Evolutionary conservation across 2,797 vertebrate genomes (phyloP).

Genomic region (Enteromius anoplus): DNA sequence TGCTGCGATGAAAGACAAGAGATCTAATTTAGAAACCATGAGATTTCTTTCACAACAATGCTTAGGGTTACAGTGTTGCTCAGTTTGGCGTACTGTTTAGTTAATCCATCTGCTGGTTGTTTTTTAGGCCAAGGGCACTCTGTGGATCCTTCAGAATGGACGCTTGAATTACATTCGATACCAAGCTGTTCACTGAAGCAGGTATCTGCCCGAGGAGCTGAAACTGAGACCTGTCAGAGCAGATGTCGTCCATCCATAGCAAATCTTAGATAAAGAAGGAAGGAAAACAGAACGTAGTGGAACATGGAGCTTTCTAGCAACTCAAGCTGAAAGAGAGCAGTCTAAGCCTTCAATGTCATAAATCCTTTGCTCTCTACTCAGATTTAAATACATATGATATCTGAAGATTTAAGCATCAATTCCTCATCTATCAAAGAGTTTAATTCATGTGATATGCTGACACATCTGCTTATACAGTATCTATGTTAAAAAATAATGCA

Average conservation of each 20-base stretch:
- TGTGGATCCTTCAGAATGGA: constrained; percentile 33
- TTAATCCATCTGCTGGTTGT: constrained; percentile 40
- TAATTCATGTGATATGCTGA: neutral
- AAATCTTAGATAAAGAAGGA: constrained; percentile 45
- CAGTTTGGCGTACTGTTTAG: constrained; percentile 27
- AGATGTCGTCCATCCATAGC: constrained; percentile 24
- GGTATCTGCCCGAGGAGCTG: constrained; percentile 45
- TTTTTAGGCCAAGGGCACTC: constrained; percentile 30
- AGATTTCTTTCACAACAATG: neutral
- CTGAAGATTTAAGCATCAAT: neutral
- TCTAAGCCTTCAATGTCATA: constrained; percentile 14
- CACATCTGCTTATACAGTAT: neutral
- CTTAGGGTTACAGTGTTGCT: constrained; percentile 20
- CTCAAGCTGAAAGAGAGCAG: constrained; percentile 31
- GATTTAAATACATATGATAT: constrained; percentile 22
- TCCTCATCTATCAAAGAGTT: neutral
- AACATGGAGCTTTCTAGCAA: constrained; percentile 22
- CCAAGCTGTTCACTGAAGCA: constrained; percentile 48
- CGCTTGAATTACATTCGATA: constrained; percentile 40
- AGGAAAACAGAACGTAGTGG: constrained; percentile 26
- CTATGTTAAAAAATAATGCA: neutral
- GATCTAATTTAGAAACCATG: constrained; percentile 36
- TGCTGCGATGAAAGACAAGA: constrained; percentile 43
- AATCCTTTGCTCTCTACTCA: neutral
- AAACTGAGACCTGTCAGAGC: constrained; percentile 41